Percentiles rank a stretch among this genome's conserved stretches.
phyloP scores from a whole-genome alignment of 2,113 vertebrate genomes.

The Blennius ocellaris region DNA sequence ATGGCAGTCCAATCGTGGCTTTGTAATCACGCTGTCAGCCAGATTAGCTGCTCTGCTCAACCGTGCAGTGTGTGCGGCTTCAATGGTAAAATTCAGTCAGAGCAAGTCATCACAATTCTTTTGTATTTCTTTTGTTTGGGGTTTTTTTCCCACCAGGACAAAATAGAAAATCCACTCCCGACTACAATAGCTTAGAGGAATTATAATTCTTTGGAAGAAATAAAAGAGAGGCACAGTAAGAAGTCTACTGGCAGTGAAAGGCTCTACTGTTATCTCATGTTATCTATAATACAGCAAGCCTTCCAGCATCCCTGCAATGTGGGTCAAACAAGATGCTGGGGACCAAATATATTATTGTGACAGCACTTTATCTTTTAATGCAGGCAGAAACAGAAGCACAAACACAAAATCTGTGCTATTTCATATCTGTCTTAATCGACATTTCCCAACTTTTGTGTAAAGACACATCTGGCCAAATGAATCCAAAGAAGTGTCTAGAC shows the following conservation, averaged over 20 bases:
- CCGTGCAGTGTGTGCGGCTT: background rate
- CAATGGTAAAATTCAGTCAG: background rate
- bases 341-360: background rate
- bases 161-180: background rate
- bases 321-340: background rate
- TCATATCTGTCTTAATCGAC: too few relatives aligned
- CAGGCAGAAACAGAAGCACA: too few relatives aligned
- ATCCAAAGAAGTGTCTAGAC: too few relatives aligned
- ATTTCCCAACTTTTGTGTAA: too few relatives aligned
- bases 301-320: background rate
- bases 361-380: background rate
- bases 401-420: too few relatives aligned
- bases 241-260: conserved; percentile 10
- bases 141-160: background rate
- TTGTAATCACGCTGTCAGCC: conserved; percentile 13
- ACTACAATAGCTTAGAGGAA: background rate
- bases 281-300: background rate
- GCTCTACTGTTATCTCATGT: background rate
- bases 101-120: conserved; percentile 5
- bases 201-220: background rate
- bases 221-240: background rate
- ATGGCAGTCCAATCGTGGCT: conserved; percentile 9
- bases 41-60: background rate
- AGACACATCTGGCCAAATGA: too few relatives aligned
- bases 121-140: background rate